Evolutionary conservation across 1,140 invertebrate species (phyloP).

Genomic region (Drosophila melanica): DNA sequence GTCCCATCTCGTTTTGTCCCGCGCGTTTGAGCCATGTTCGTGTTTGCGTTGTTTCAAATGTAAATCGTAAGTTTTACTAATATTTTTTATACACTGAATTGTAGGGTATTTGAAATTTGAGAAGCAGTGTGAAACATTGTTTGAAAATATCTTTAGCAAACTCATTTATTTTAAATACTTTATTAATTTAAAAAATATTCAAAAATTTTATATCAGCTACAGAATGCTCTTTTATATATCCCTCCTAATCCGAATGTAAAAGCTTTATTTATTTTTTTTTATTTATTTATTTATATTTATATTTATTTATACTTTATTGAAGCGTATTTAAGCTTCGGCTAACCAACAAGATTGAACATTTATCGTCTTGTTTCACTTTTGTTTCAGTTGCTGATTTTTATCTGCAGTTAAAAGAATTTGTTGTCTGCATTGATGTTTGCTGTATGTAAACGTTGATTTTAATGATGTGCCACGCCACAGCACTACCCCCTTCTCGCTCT

Average conservation of each 20-base stretch:
- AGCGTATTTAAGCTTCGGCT: slow-evolving; percentile 1
- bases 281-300: too few relatives aligned
- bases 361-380: slow-evolving; percentile 67
- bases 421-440: slow-evolving; percentile 80
- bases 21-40: slow-evolving; percentile 51
- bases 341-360: not conserved
- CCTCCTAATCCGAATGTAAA: too few relatives aligned
- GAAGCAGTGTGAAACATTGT: too few relatives aligned
- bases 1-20: not conserved
- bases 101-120: not conserved
- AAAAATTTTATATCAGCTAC: too few relatives aligned
- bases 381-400: slow-evolving; percentile 77
- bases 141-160: too few relatives aligned
- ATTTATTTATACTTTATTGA: too few relatives aligned
- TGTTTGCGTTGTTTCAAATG: slow-evolving; percentile 78
- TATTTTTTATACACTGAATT: slow-evolving; percentile 28
- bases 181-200: too few relatives aligned
- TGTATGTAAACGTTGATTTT: slow-evolving; percentile 81
- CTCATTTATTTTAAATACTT: too few relatives aligned
- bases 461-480: slow-evolving; percentile 73
- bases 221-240: too few relatives aligned
- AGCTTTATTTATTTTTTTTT: too few relatives aligned
- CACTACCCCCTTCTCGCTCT: slow-evolving; percentile 23
- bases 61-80: slow-evolving; percentile 65
- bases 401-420: slow-evolving; percentile 80